Conservation (phyloP, 2,797 vertebrate genomes). For the Typhlichthys subterraneus region DNA sequence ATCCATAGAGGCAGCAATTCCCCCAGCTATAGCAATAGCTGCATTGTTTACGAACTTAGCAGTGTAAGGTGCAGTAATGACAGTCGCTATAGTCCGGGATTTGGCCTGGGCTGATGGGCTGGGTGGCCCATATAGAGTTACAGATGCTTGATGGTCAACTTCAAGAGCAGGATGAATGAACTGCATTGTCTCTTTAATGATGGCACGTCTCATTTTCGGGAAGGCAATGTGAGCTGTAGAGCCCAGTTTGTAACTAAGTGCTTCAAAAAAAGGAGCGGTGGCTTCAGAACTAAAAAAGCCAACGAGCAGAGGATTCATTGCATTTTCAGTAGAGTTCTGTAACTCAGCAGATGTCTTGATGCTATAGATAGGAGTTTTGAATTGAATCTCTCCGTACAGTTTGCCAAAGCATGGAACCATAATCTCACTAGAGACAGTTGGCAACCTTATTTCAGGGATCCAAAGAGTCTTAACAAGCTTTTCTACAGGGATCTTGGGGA, state of each 20-base stretch:
- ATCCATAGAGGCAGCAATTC: conserved; percentile 79
- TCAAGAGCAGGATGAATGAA: conserved; percentile 76
- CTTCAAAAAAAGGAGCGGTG: conserved; percentile 73
- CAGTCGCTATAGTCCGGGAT: conserved; percentile 78
- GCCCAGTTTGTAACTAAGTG: conserved; percentile 83
- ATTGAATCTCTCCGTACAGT: conserved; percentile 79
- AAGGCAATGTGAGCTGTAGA: conserved; percentile 80
- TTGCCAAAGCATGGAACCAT: conserved; percentile 88
- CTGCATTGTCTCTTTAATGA: conserved; percentile 82
- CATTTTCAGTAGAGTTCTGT: conserved; percentile 79
- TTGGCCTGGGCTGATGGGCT: conserved; percentile 73
- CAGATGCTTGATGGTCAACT: conserved; percentile 81
- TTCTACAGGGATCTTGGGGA: conserved; percentile 82
- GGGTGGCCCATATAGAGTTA: conserved; percentile 70
- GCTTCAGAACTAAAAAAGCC: conserved; percentile 79
- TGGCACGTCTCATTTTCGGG: conserved; percentile 77
- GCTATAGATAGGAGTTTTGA: conserved; percentile 85
- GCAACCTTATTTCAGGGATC: conserved; percentile 87
- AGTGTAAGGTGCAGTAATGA: conserved; percentile 75
- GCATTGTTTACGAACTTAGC: conserved; percentile 77
- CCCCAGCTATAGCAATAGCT: conserved; percentile 77
- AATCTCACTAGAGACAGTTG: conserved; percentile 79
- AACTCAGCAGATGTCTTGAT: conserved; percentile 80
- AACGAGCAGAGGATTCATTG: conserved; percentile 76
- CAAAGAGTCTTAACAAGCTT: conserved; percentile 79